Percentiles rank a stretch among this genome's conserved stretches.
These are phyloP conservation scores for Graphium colonna DNA, from an alignment of 2,888 invertebrate genomes.

Conservation along the genomic window DNA sequence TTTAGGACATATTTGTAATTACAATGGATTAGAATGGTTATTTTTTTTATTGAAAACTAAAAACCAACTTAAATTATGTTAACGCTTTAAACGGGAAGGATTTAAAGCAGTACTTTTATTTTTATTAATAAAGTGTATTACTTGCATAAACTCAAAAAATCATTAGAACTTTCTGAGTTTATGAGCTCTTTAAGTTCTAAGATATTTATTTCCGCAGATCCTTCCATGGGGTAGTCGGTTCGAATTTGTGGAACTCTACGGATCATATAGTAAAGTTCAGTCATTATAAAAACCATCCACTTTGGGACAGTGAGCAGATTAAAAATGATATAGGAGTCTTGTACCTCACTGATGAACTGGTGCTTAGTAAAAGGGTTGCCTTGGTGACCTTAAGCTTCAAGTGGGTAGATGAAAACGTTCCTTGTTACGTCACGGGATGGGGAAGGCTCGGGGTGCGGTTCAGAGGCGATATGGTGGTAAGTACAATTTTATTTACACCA, in stretches of 20 bases:
- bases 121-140: too few species aligned
- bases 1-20: not conserved
- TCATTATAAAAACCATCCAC: conserved; percentile 34
- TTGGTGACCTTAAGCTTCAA: conserved; percentile 30
- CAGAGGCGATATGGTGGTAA: too few species aligned
- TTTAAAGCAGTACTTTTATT: too few species aligned
- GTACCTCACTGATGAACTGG: conserved; percentile 14
- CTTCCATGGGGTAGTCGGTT: conserved; percentile 36
- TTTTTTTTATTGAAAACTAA: too few species aligned
- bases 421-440: conserved; percentile 42
- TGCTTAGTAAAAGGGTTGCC: conserved; percentile 24
- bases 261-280: conserved; percentile 30
- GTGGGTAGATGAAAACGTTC: conserved; percentile 25
- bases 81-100: too few species aligned
- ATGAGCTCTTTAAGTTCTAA: too few species aligned
- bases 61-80: too few species aligned
- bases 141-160: too few species aligned
- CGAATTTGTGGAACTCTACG: conserved; percentile 35
- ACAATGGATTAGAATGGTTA: not conserved
- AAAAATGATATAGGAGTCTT: conserved; percentile 43
- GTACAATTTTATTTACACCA: not conserved
- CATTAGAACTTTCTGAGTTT: too few species aligned
- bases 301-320: conserved; percentile 33
- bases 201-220: conserved; percentile 24
- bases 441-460: conserved; percentile 30